Percentiles rank a stretch among this genome's conserved stretches.
Evolutionary conservation across 1,140 invertebrate genomes (phyloP).

Genomic region (Heliconius hermathena): DNA sequence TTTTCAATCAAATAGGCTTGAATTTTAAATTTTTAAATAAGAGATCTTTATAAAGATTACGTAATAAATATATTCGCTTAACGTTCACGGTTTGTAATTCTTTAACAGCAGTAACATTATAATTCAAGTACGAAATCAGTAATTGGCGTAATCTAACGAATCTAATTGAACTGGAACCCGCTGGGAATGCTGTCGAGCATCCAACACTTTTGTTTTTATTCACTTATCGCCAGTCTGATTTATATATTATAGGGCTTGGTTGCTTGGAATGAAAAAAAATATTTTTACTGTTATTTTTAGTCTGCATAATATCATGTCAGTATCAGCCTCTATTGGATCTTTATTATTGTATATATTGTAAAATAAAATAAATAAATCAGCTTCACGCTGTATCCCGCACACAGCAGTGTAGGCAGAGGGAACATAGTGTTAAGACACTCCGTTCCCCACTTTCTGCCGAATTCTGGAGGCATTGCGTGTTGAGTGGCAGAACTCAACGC

Average conservation of each 20-base stretch:
- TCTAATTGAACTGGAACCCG: conserved; percentile 26
- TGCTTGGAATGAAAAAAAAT: neutral
- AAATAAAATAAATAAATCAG: no score
- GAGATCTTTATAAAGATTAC: neutral
- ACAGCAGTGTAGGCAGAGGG: no score
- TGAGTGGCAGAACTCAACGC: no score
- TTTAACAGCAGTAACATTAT: conserved; percentile 28
- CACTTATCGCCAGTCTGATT: conserved; percentile 34
- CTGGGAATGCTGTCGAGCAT: conserved; percentile 21
- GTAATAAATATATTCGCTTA: conserved; percentile 18
- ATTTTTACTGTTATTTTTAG: neutral
- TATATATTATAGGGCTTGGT: neutral
- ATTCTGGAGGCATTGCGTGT: no score
- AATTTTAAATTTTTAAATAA: neutral
- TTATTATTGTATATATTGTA: no score
- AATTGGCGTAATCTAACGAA: conserved; percentile 36
- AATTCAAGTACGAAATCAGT: conserved; percentile 35
- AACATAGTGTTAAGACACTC: no score
- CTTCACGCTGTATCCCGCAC: no score
- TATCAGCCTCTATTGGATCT: no score
- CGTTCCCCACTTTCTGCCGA: no score
- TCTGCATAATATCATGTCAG: no score
- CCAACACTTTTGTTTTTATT: conserved; percentile 32
- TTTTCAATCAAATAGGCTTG: neutral
- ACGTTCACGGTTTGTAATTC: conserved; percentile 24